A percentile compares a stretch with the other conserved stretches of the same genome.
phyloP scores from a whole-genome alignment of 2,797 vertebrate species.

The Eulemur coronatus region DNA sequence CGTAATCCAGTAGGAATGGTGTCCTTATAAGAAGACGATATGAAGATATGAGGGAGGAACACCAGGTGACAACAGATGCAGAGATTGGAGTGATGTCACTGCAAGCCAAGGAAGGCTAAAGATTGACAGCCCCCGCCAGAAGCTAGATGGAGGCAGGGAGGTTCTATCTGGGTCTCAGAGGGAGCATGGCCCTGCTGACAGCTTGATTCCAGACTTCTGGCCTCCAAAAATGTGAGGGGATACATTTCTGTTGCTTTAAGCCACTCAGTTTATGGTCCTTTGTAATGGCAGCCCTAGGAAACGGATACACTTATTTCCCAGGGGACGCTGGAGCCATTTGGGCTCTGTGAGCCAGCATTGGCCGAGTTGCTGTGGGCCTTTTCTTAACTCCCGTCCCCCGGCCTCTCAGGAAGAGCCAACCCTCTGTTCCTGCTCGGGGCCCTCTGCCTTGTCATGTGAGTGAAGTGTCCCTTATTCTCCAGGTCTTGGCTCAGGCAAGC shows the following conservation, averaged over 20 bases:
- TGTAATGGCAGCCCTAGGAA: neutral
- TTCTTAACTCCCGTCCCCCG: rapidly evolving
- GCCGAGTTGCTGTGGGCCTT: neutral
- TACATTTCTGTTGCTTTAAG: neutral
- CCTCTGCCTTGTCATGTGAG: neutral
- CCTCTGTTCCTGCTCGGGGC: neutral
- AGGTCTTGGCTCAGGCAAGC: neutral
- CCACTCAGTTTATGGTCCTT: neutral
- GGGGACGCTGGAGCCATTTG: neutral
- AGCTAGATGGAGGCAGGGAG: neutral
- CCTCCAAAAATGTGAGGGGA: neutral
- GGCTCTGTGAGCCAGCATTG: neutral
- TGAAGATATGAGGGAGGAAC: neutral
- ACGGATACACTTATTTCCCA: neutral
- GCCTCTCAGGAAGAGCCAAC: neutral
- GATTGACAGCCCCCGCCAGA: neutral
- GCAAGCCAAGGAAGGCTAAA: neutral
- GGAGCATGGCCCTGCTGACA: neutral
- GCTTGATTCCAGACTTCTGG: neutral
- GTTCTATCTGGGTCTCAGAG: neutral
- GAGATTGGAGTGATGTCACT: neutral
- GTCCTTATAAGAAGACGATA: neutral
- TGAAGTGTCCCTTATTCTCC: neutral
- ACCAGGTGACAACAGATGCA: rapidly evolving
- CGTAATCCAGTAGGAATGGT: neutral